Evolutionary conservation across 2,113 vertebrate species (phyloP).

Genomic region (Loxodonta africana): DNA sequence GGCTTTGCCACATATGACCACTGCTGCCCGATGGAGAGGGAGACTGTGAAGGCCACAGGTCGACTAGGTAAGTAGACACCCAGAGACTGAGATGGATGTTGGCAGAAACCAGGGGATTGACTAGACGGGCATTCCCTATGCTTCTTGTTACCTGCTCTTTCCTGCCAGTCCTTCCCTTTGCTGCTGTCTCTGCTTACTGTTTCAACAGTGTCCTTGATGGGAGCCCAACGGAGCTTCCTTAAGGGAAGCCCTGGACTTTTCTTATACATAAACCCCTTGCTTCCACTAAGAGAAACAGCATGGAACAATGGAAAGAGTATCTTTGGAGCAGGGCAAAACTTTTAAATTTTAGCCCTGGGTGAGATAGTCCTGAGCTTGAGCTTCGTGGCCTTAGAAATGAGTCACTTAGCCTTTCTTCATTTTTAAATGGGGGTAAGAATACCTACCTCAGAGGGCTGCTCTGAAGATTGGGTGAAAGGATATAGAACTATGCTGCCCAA

Average conservation of each 20-base stretch:
- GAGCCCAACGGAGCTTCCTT: background rate
- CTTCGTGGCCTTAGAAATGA: background rate
- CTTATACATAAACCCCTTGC: background rate
- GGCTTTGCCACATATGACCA: slow-evolving; percentile 51
- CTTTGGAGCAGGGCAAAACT: background rate
- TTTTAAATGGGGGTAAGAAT: background rate
- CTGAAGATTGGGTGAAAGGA: background rate
- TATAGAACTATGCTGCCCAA: background rate
- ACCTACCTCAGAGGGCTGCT: background rate
- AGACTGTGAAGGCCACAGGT: background rate
- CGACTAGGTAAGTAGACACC: slow-evolving; percentile 77
- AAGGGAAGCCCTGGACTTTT: background rate
- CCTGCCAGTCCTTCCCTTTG: background rate
- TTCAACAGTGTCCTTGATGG: background rate
- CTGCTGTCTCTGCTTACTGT: background rate
- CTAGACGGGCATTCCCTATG: background rate
- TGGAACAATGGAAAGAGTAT: background rate
- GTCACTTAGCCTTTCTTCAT: background rate
- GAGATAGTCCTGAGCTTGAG: background rate
- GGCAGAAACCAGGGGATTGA: background rate
- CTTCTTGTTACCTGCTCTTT: background rate
- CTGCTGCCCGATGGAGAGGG: slow-evolving; percentile 24
- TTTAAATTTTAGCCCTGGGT: background rate
- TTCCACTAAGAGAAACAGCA: background rate
- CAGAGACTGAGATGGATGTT: background rate